Conservation (phyloP, 2,888 invertebrate genomes). For the Drosophila algonquin region DNA sequence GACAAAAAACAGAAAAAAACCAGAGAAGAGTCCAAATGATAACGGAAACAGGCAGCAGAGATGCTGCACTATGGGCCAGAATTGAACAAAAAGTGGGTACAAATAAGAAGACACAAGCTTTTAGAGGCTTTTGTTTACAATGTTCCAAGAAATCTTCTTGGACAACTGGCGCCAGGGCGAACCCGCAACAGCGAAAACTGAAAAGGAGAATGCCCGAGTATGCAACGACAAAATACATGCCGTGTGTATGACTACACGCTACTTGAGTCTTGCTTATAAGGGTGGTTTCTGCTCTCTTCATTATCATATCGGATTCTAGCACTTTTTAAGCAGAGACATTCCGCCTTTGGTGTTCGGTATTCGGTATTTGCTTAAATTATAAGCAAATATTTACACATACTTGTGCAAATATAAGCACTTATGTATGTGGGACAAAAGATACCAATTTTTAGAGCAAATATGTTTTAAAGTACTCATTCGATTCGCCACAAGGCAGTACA, state of each 20-base stretch:
- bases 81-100: background rate
- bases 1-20: conserved; percentile 27
- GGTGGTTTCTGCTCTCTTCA: too few relatives aligned
- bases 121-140: too few relatives aligned
- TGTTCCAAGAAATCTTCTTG: too few relatives aligned
- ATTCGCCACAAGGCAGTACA: background rate
- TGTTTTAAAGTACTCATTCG: background rate
- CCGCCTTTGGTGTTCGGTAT: too few relatives aligned
- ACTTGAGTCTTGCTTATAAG: too few relatives aligned
- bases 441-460: conserved; percentile 15
- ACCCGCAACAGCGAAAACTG: too few relatives aligned
- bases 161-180: too few relatives aligned
- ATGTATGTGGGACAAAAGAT: background rate
- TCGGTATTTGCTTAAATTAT: conserved; percentile 3
- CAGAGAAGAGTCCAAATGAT: conserved; percentile 34
- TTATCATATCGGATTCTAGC: too few relatives aligned
- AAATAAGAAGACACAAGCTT: background rate
- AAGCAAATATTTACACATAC: conserved; percentile 22
- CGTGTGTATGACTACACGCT: too few relatives aligned
- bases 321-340: too few relatives aligned
- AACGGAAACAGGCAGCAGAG: conserved; percentile 37
- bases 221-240: too few relatives aligned
- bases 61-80: conserved; percentile 43
- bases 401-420: background rate
- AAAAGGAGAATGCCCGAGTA: too few relatives aligned